A percentile compares a stretch with the other conserved stretches of the same genome.
Evolutionary conservation across 1,140 invertebrate genomes (phyloP).

Genomic region (Atta texana): DNA sequence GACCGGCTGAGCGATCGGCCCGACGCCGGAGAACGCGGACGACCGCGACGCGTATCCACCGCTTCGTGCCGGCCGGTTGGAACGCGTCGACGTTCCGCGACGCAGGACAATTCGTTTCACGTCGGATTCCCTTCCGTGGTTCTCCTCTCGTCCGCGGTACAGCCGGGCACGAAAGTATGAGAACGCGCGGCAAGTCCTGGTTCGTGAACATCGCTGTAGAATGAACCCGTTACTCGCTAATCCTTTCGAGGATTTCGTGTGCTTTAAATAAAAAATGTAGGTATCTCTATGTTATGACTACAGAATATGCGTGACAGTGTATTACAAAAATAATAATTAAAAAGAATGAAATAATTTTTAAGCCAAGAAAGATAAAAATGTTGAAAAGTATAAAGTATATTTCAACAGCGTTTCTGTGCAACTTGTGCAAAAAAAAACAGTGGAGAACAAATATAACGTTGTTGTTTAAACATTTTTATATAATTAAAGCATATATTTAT

Average conservation of each 20-base stretch:
- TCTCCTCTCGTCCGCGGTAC: conserved; percentile 61
- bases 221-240: background rate
- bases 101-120: conserved; percentile 66
- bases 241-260: background rate
- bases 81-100: background rate
- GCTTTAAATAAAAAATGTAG: no score
- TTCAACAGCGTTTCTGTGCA: no score
- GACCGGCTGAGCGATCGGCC: conserved; percentile 34
- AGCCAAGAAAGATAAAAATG: no score
- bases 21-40: conserved; percentile 30
- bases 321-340: no score
- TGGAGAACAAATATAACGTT: no score
- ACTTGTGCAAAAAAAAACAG: no score
- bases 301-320: no score
- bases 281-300: no score
- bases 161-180: conserved; percentile 53
- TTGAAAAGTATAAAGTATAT: no score
- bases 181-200: background rate
- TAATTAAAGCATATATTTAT: background rate
- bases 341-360: no score
- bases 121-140: conserved; percentile 65
- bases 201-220: background rate
- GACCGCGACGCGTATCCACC: conserved; percentile 10
- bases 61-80: background rate
- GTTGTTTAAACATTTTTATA: no score